Conservation (phyloP, 2,797 vertebrate species). For the Xiphophorus birchmanni region DNA sequence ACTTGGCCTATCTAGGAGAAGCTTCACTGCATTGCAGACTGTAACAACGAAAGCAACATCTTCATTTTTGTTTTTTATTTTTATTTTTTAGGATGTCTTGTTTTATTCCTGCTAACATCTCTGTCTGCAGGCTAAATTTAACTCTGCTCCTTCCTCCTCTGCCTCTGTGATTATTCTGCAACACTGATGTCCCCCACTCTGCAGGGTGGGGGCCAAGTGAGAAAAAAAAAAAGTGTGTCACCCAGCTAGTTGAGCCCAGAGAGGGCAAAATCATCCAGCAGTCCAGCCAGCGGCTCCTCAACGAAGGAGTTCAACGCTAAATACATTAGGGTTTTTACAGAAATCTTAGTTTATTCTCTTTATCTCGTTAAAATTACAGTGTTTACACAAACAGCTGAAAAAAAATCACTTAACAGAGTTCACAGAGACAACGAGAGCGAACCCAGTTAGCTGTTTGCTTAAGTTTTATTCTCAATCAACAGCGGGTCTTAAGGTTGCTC, state of each 20-base stretch:
- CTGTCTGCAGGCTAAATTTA: constrained; percentile 62
- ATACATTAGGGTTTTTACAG: constrained; percentile 16
- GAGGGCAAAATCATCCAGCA: constrained; percentile 41
- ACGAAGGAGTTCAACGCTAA: constrained; percentile 22
- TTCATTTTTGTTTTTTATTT: constrained; percentile 30
- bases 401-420: not conserved
- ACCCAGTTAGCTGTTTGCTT: not conserved
- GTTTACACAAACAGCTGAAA: not conserved
- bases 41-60: constrained; percentile 30
- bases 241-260: constrained; percentile 48
- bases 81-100: constrained; percentile 22
- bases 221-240: constrained; percentile 60
- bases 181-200: constrained; percentile 63
- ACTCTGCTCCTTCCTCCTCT: constrained; percentile 51
- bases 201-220: constrained; percentile 46
- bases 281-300: constrained; percentile 21
- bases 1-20: constrained; percentile 16
- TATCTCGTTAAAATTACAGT: not conserved
- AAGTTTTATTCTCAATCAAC: not conserved
- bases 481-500: not conserved
- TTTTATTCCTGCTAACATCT: constrained; percentile 41
- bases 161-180: constrained; percentile 70
- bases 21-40: constrained; percentile 58
- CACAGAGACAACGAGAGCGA: not conserved
- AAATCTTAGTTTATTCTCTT: not conserved